Evolutionary conservation across 2,113 vertebrate species (phyloP).

Genomic region (Mirounga angustirostris): DNA sequence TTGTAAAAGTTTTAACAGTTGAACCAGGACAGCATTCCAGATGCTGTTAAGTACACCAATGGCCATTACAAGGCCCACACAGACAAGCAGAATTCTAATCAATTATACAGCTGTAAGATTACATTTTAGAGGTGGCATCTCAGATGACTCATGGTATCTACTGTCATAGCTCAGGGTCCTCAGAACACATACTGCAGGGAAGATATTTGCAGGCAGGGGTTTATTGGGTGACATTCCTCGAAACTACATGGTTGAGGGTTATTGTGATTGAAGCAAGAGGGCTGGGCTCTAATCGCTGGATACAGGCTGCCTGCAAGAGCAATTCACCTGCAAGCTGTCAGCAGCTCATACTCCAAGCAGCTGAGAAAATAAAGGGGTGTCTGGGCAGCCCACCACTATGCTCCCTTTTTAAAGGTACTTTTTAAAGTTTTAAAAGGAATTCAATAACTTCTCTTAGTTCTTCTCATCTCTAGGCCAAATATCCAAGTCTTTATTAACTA

Average conservation of each 20-base stretch:
- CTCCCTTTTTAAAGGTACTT: background rate
- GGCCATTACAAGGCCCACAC: background rate
- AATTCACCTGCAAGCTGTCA: background rate
- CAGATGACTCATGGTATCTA: background rate
- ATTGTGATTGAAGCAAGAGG: background rate
- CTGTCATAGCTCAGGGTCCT: background rate
- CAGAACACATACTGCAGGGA: background rate
- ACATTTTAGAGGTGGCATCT: background rate
- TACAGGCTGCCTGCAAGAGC: background rate
- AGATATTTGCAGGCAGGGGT: background rate
- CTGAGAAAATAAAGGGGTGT: background rate
- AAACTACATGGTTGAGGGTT: background rate
- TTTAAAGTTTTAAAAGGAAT: background rate
- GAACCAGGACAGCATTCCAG: background rate
- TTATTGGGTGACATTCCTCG: background rate
- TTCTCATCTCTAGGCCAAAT: background rate
- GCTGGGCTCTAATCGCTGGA: background rate
- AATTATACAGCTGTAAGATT: background rate
- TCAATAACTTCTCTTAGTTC: background rate
- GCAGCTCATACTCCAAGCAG: background rate
- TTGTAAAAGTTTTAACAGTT: background rate
- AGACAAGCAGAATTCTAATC: background rate
- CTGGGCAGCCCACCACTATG: too few species aligned
- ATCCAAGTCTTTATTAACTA: background rate
- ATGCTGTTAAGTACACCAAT: background rate